These are phyloP conservation scores for Plutella xylostella DNA, from an alignment of 2,888 invertebrate species.

Conservation along the genomic window DNA sequence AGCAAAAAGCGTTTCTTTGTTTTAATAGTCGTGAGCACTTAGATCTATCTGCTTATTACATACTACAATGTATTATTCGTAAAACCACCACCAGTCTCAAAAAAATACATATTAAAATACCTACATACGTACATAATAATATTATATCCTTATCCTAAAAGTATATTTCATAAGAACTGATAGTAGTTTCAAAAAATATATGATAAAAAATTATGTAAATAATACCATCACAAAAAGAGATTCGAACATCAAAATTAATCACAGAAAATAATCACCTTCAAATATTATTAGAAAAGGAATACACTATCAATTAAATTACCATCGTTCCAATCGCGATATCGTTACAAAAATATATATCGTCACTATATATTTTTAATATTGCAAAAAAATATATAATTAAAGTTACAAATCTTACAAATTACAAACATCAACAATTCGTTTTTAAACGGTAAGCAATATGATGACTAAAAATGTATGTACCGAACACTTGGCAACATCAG, in stretches of 20 bases:
- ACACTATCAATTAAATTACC: background rate
- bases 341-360: conserved; percentile 44
- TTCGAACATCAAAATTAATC: conserved; percentile 41
- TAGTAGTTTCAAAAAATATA: conserved; percentile 20
- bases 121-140: conserved; percentile 15
- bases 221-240: conserved; percentile 25
- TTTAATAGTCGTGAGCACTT: background rate
- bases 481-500: background rate
- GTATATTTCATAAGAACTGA: background rate
- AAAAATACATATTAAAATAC: conserved; percentile 31
- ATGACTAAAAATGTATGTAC: conserved; percentile 34
- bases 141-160: background rate
- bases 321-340: conserved; percentile 29
- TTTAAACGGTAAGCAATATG: conserved; percentile 57
- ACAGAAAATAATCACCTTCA: conserved; percentile 52
- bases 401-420: conserved; percentile 47
- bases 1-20: no score
- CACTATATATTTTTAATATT: conserved; percentile 32
- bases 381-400: conserved; percentile 46
- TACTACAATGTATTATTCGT: background rate
- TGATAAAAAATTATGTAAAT: conserved; percentile 18
- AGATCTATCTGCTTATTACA: background rate
- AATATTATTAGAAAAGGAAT: conserved; percentile 14
- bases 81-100: conserved; percentile 34
- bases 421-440: conserved; percentile 58